These are phyloP conservation scores for Drosophila murphyi DNA, from an alignment of 1,140 invertebrate species.

Conservation along the genomic window DNA sequence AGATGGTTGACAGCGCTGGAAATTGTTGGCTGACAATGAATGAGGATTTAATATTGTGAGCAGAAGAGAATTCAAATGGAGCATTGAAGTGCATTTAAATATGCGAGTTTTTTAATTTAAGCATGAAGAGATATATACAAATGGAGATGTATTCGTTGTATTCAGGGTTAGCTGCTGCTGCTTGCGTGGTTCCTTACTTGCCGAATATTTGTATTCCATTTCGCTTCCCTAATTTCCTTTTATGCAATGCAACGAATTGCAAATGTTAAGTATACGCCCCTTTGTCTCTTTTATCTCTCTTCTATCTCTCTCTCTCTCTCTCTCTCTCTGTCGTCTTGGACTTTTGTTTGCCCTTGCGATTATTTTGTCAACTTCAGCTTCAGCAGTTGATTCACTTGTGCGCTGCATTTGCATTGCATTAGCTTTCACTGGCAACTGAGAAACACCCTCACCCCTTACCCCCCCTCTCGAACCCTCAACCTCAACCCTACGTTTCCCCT, in stretches of 20 bases:
- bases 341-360: conserved; percentile 38
- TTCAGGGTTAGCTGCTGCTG: not conserved
- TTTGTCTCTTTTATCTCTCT: conserved; percentile 1
- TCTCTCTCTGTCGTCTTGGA: not conserved
- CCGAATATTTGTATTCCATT: conserved; percentile 72
- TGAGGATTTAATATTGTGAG: conserved; percentile 43
- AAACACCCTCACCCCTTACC: not conserved
- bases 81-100: conserved; percentile 8
- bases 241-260: conserved; percentile 68
- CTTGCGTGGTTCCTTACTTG: not conserved
- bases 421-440: conserved; percentile 6
- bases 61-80: conserved; percentile 25
- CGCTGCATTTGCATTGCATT: conserved; percentile 54
- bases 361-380: conserved; percentile 47
- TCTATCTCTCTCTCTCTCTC: not conserved
- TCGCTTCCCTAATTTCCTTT: conserved; percentile 66
- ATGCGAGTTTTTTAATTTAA: conserved; percentile 7
- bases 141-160: not conserved
- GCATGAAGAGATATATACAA: not conserved
- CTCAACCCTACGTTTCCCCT: too few species aligned
- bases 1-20: conserved; percentile 28
- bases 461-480: too few species aligned
- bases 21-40: conserved; percentile 33
- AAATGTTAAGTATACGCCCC: conserved; percentile 75
- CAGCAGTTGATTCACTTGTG: conserved; percentile 18